Base-by-base conservation (phyloP, 2,113 vertebrate species). In the Phyllostomus discolor region DNA sequence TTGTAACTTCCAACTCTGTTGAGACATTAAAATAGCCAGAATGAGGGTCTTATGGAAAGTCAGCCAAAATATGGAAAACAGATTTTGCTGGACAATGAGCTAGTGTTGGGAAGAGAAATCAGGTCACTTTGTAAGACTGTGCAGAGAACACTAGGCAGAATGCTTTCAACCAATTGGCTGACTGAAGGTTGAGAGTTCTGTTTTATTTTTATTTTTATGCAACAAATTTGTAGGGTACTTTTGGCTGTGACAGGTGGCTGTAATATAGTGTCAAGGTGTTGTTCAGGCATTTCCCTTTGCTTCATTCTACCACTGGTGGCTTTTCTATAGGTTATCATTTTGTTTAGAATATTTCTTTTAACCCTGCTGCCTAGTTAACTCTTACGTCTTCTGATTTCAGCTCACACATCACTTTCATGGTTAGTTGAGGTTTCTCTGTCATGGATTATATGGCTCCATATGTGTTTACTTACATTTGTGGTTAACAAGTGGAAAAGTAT, bases 21-120 rank as follows among this genome's bases (percentile, higher is more conserved):
- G 33, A 35, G 79, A 94, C 59, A 86, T 82, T 88, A 70, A 92
- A 94, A 91, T 70, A 95, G 76, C 35, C 50, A 84, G 72, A 88
- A 89, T 50, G 48, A 93, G 19, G 31, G 10, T 54, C 79, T 64
- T 26, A 69, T 54, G 59, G 41, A 95, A 88, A 91, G 20, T 85
- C 59, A 78, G 73, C 57, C 59, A 89, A 52, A 52, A 52, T 52
- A 52, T 52, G 50, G 15, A 17, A 52, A 66, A 70, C 5, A 76
- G 54, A 48, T 80, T 88, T 90, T 91, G 20, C 59, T 89, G 43
- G 57, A 85, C 20, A 96, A 76, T 57, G 66, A 81, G 19, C 75
- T 52, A 54, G 41, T 82, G 20, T 64, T 86, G 59, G 83, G 73
- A 89, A 66, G 12, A 66, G 57, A 88, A 95, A 76, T 94, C 87